Evolutionary conservation across 1,140 invertebrate species (phyloP), one percentile per base, ranked within the genome.

Genomic region (Hypothenemus hampei): DNA sequence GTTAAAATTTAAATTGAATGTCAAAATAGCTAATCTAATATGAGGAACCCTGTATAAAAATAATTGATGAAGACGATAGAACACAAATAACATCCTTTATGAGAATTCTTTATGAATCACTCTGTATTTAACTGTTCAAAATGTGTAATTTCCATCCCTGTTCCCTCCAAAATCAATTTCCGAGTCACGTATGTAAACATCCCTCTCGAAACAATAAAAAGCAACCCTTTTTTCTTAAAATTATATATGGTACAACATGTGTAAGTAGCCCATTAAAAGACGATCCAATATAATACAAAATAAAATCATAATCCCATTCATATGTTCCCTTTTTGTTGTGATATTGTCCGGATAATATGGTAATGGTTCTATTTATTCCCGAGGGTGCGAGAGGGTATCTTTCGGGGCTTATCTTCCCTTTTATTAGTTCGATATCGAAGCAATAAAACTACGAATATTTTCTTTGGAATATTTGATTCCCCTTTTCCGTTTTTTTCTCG

Each of bases 251-350:
- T 33, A 49, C n/a, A n/a, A 53, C 50, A 53, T 53, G 40, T 53
- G 50, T 53, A 53, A 53, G 33, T 18, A 31, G 10, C 13, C 40
- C 29, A 53, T 53, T 53, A 53, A 53, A 53, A n/a, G n/a, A n/a
- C n/a, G n/a, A n/a, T n/a, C n/a, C n/a, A n/a, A 43, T 36, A 26
- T 53, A 53, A 53, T 53, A 39, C 50, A 44, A 53, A 44, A 53
- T 44, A 53, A 36, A 44, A 54, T 41, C 36, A 51, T 51, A 39
- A 29, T 41, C 48, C 48, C 48, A 50, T 50, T 50, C 48, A 50
- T 50, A 40, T 40, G 36, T 22, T 31, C 48, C 33, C 48, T 22
- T 19, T 33, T 50, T 50, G 48, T 50, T 50, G 37, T 50, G 48
- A 50, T 37, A 50, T 23, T 8, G 6, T 21, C 15, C 41, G 36